phyloP scores from a whole-genome alignment of 92 coral and sea anemone species.

The Muricea muricata region DNA sequence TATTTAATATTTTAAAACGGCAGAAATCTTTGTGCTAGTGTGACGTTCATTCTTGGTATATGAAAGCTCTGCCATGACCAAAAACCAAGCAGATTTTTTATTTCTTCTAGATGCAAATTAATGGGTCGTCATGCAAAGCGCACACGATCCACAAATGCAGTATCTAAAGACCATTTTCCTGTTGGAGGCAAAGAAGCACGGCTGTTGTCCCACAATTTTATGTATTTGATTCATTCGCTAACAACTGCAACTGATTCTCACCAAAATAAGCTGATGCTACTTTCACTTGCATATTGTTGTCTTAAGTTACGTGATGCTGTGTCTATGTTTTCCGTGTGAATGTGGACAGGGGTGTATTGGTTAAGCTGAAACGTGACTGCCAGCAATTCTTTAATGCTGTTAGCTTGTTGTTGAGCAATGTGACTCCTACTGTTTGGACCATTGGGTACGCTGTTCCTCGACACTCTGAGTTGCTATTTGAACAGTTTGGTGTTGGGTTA shows the following conservation, averaged over 20 bases:
- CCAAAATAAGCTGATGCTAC: conserved; percentile 32
- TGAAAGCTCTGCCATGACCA: too few species aligned
- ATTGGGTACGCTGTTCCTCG: conserved; percentile 71
- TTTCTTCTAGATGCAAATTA: background rate
- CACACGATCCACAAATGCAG: background rate
- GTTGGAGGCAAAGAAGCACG: conserved; percentile 38
- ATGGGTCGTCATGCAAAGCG: background rate
- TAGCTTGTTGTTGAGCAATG: conserved; percentile 55
- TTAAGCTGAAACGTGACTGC: conserved; percentile 53
- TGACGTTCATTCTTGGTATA: too few species aligned
- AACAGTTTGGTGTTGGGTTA: too few species aligned
- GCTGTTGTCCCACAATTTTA: conserved; percentile 61
- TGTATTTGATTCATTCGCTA: conserved; percentile 44
- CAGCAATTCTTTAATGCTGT: conserved; percentile 59
- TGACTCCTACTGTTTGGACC: conserved; percentile 74
- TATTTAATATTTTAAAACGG: too few species aligned
- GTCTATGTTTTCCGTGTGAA: conserved; percentile 47
- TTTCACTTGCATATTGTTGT: conserved; percentile 26
- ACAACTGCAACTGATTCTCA: conserved; percentile 7
- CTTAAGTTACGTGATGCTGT: conserved; percentile 65
- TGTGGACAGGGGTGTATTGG: conserved; percentile 35
- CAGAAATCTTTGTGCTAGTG: too few species aligned
- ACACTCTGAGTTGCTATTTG: conserved; percentile 64
- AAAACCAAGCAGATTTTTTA: background rate
- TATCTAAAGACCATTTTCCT: conserved; percentile 23